Base-by-base conservation (phyloP, 1,140 invertebrate genomes). In the Eurosta solidaginis region DNA sequence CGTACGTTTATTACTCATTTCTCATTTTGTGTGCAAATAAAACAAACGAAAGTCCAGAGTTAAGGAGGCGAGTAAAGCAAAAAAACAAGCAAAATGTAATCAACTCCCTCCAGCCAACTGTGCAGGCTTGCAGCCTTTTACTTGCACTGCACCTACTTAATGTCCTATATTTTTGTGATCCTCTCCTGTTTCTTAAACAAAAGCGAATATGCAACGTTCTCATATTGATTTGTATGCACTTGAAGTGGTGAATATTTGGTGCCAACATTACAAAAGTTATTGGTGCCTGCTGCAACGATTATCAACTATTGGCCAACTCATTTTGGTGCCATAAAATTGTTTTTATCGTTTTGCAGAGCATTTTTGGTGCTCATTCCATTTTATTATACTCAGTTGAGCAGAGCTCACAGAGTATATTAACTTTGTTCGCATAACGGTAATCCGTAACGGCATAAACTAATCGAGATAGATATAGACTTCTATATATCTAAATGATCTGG, bases 121-220 rank as follows among this genome's bases (percentile, higher is more conserved):
- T n/a, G n/a, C n/a, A n/a, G n/a, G n/a, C n/a, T n/a, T n/a, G 12
- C 54, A 14, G 54, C 54, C 54, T n/a, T 17, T n/a, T n/a, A 14
- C 45, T 17, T 9, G 7, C 45, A 14, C 1, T n/a, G 27, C 54
- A 59, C 54, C 54, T 59, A 59, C 27, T 59, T 59, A 33, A 59
- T 59, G 54, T 59, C 54, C 54, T n/a, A 59, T 59, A 59, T 59
- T n/a, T 33, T 59, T 59, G n/a, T n/a, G n/a, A n/a, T n/a, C n/a
- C n/a, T n/a, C 33, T 59, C 10, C 6, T 33, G 14, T 14, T 3
- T 47, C n/a, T 14, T n/a, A 33, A 59, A 59, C 27, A 59, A 59
- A 59, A 59, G 54, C 54, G 54, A 27, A 29, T n/a, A n/a, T 33
- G 27, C 29, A 17, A 25, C 12, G 54, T 33, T 33, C 52, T 14